Base-by-base conservation (phyloP, 2,113 vertebrate species). In the Nestor notabilis region DNA sequence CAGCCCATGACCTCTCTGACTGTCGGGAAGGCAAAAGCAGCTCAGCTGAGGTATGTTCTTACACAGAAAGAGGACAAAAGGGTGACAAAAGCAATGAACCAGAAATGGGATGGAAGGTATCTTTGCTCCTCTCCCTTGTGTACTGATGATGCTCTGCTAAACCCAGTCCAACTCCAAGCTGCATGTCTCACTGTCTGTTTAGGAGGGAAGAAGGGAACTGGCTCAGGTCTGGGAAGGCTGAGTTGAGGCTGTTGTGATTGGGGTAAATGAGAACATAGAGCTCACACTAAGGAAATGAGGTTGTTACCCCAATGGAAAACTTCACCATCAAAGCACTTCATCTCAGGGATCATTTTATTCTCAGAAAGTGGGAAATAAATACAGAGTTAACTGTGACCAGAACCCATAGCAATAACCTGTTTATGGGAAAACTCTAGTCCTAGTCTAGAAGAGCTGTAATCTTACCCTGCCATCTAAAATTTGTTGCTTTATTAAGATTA, bases 41-140 rank as follows among this genome's bases (percentile, higher is more conserved):
- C 70, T 27, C 68, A 75, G 13, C 35, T 95, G 9, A 95, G 90
- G 58, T 99, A 98, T 41, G 97, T 98, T 91, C 93, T 98, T 81
- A 97, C 94, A 27, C 84, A 89, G 66, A 97, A n/a, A 37, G 94
- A 94, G 25, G 92, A 77, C 53, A 97, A 94, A 56, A 90, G 96
- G 98, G 96, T 94, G 28, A 68, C 93, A 41, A 97, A 86, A 8
- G 12, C 87, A 66, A 79, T 97, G 98, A 96, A 84, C 18, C 66
- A 85, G 5, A 75, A 95, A 52, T 83, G 92, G 28, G 97, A 97
- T 69, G 97, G 97, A 91, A 77, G 52, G 19, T 98, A 93, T 79
- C 82, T 98, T 93, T 99, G 98, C 83, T 98, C 96, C 80, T 20
- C 71, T 12, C 56, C 93, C 46, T 89, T 97, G 29, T 21, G 7